phyloP scores from a whole-genome alignment of 2,797 vertebrate genomes.

The Orestias chungarensis region DNA sequence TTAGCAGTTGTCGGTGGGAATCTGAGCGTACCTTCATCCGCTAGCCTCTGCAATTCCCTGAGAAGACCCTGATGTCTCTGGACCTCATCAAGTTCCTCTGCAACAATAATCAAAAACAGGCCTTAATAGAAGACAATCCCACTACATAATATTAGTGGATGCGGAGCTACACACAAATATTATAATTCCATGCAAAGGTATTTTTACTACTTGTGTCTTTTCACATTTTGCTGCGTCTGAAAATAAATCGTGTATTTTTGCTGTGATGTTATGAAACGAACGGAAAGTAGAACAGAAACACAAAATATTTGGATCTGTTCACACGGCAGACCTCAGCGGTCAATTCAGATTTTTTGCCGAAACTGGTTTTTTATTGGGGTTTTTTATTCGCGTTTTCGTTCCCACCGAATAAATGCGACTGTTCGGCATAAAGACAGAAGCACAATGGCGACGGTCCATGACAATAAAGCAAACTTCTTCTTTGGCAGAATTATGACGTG shows the following conservation, averaged over 20 bases:
- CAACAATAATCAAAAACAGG: background rate
- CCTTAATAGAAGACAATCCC: background rate
- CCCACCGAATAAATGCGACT: no score
- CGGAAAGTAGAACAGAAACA: background rate
- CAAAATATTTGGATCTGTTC: no score
- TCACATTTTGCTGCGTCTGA: background rate
- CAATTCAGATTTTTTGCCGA: no score
- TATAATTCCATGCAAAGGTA: background rate
- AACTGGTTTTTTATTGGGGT: no score
- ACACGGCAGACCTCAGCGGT: no score
- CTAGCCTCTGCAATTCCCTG: slow-evolving; percentile 80
- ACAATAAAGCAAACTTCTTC: no score
- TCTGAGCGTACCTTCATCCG: slow-evolving; percentile 66
- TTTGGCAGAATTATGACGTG: no score
- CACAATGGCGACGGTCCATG: no score
- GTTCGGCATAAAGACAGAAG: no score
- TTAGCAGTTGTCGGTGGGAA: background rate
- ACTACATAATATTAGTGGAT: background rate
- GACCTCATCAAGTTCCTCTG: slow-evolving; percentile 77
- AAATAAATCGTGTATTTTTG: background rate
- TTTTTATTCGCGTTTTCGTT: no score
- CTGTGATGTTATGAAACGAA: no score
- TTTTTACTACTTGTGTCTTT: background rate
- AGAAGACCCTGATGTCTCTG: slow-evolving; percentile 80
- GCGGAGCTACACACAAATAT: background rate